Evolutionary conservation across 2,797 vertebrate species (phyloP), one percentile per base, ranked within the genome.

Genomic region (Anguilla pacifica): DNA sequence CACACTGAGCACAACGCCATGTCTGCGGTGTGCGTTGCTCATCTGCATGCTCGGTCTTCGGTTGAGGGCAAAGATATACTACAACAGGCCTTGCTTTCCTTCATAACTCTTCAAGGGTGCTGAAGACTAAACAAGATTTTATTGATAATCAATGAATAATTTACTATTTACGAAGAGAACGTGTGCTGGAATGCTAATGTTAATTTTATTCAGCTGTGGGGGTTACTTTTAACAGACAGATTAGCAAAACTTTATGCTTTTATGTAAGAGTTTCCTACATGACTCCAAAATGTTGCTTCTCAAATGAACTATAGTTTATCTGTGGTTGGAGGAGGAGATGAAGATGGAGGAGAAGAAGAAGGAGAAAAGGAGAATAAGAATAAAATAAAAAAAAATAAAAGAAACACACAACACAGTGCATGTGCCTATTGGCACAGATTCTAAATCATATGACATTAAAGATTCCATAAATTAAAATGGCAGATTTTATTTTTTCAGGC

Each of bases 81-180:
- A 6, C 17, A 17, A 81, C 17, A 19, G 17, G 5, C 35, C 77
- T 25, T 22, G 43, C 43, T 81, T 81, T 81, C 17, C 15, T 39
- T 81, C 3, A 49, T 49, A 81, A 17, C 49, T 22, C 17, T 81
- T 81, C 77, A 81, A 6, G 77, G 19, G 77, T 49, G 77, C 77
- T 6, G 77, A 22, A 79, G 11, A 19, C 6, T 81, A 46, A 81
- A 81, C 22, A 81, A 43, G 31, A 22, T 81, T 46, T 81, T 81
- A 81, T 49, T 81, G 77, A 49, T 81, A 81, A 81, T 46, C 77
- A 49, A 81, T 81, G 6, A 81, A 81, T 81, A 46, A 25, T 43
- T 81, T 81, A 46, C 17, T 81, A 49, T 43, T 81, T 49, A 81
- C 77, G 22, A 46, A 81, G 72, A 46, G 39, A 25, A 81, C 5